Conservation (phyloP, 2,888 invertebrate species). For the Lamellibrachia satsuma region DNA sequence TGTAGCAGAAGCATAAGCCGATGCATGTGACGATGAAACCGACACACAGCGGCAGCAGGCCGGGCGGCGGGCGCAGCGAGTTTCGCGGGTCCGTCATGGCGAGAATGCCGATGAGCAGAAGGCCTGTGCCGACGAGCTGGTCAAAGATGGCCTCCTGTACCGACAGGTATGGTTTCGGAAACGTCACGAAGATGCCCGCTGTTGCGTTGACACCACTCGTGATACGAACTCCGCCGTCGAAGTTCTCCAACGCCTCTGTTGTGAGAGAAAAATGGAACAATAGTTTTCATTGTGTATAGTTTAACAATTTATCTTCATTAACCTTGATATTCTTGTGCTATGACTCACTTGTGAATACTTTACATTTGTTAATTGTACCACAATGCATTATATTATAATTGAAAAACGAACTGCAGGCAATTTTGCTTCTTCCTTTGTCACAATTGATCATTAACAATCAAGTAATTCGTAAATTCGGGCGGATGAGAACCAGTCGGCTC, state of each 20-base stretch:
- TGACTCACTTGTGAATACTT: too few relatives aligned
- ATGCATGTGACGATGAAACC: conserved; percentile 67
- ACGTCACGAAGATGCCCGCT: conserved; percentile 70
- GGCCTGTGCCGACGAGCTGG: conserved; percentile 67
- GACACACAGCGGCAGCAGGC: conserved; percentile 64
- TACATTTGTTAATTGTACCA: too few relatives aligned
- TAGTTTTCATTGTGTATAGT: too few relatives aligned
- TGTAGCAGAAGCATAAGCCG: conserved; percentile 69
- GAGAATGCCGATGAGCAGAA: conserved; percentile 66
- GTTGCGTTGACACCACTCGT: conserved; percentile 61
- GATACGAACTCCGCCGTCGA: conserved; percentile 61
- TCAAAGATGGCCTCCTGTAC: background rate
- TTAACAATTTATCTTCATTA: too few relatives aligned
- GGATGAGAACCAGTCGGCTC: too few relatives aligned
- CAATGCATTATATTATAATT: too few relatives aligned
- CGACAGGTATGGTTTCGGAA: conserved; percentile 66
- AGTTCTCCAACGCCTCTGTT: conserved; percentile 59
- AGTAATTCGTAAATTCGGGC: too few relatives aligned
- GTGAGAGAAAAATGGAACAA: background rate
- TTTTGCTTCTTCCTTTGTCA: too few relatives aligned
- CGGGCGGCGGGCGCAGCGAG: conserved; percentile 61
- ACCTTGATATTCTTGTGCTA: too few relatives aligned
- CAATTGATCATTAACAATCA: too few relatives aligned
- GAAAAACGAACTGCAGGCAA: too few relatives aligned
- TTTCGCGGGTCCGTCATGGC: conserved; percentile 68